Evolutionary conservation across 2,888 invertebrate species (phyloP), one percentile per base, ranked within the genome.

Genomic region (Mimachlamys varia): DNA sequence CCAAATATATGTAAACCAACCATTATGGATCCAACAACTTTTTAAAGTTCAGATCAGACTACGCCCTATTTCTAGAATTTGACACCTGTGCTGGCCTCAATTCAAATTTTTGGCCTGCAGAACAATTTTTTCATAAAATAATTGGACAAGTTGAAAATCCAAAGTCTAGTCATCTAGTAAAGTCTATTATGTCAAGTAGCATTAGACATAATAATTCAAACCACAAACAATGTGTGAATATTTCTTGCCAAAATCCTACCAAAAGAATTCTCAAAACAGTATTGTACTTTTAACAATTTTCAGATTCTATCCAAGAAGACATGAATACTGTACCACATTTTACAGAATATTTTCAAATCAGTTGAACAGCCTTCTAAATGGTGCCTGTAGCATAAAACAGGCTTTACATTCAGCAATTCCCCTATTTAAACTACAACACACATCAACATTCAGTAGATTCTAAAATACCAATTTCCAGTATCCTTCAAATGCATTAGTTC

Each of bases 381-480:
- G 76, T 33, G 33, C 33, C 17, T 13, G 12, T 76, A 33, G 13
- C 10, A 76, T 33, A 76, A 76, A 76, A 76, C 33, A 13, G 13
- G 12, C 76, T 33, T 33, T 17, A 76, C 27, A 33, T 13, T 10
- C 27, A 12, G 76, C 33, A 33, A 76, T 76, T 33, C 33, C 27
- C 27, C 76, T 33, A 76, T 76, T 76, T 33, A 76, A 33, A 76
- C 0, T 22, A 27, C 22, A 33, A 76, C 33, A 33, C 33, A 76
- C 76, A 0, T 33, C 27, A 76, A 76, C 27, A 76, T 76, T 33
- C 76, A 27, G 76, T 22, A 76, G 76, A 76, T 33, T 76, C 76
- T 76, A 76, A 76, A 76, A 76, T 76, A 12, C 76, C 76, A 76
- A 33, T 76, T 76, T 76, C 33, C 76, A 76, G 76, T 76, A 76